Evolutionary conservation across 2,113 vertebrate species (phyloP), one percentile per base, ranked within the genome.

Genomic region (Ptyas mucosa): DNA sequence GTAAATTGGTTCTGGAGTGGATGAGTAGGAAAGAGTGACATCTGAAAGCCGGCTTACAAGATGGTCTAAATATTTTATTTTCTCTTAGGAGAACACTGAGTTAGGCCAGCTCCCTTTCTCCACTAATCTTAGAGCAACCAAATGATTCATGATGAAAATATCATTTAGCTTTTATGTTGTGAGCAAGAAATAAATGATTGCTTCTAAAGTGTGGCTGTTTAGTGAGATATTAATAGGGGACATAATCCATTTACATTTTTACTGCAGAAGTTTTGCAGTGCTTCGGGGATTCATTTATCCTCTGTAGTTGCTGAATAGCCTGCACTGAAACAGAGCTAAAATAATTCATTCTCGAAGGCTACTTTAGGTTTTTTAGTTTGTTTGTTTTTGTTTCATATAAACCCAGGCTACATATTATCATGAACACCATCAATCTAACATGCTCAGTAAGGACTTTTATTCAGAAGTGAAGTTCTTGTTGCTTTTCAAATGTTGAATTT

Each of bases 241-340:
- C 89, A 96, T 96, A 94, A 96, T 97, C 93, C 95, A 95, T 96
- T 96, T 96, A 93, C 93, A 91, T 94, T 95, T 96, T 97, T 95
- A 94, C 95, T 91, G 93, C 0, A 1, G 93, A 96, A 95, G 61
- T 94, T 97, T 96, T 96, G 96, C 94, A 91, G 91, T 92, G 90
- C 96, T 95, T 96, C 89, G 3, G 96, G 95, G 96, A 96, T 95
- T 96, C 53, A 93, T 96, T 97, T 95, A 95, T 96, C 95, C 94
- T 97, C 92, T 95, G 93, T 94, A 51, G 92, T 96, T 94, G 89
- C 75, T 93, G 94, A 96, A 94, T 89, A 94, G 91, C 93, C 93
- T 89, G 43, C 93, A 39, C 92, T 94, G 95, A 95, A 94, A 94
- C 93, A 96, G 93, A 93, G 92, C 93, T 92, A 89, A 91, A 95